Percentiles rank a stretch among this genome's conserved stretches.
Evolutionary conservation across 2,113 vertebrate genomes (phyloP).

Genomic region (Urocitellus parryii): DNA sequence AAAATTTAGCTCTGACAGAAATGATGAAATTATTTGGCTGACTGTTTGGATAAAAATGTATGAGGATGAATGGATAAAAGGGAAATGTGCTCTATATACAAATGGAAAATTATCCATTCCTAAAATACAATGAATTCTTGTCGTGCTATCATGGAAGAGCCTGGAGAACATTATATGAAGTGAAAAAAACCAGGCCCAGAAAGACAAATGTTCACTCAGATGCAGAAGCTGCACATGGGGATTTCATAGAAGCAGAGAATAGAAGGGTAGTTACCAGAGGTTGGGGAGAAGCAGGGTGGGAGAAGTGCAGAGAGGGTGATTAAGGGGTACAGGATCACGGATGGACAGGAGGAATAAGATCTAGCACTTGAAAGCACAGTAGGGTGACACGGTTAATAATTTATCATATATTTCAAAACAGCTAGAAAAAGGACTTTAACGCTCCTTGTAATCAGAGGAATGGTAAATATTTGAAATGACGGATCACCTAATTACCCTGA

Average conservation of each 20-base stretch:
- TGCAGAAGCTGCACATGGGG: neutral
- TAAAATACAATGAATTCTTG: neutral
- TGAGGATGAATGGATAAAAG: neutral
- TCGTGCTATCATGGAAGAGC: neutral
- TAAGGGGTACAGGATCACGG: neutral
- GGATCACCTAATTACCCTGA: no score
- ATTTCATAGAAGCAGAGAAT: neutral
- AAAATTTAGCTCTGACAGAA: neutral
- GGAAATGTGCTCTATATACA: neutral
- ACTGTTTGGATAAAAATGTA: conserved; percentile 12
- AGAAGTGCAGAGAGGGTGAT: neutral
- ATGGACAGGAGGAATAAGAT: neutral
- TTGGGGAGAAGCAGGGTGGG: neutral
- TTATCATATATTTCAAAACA: no score
- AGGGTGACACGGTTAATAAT: neutral
- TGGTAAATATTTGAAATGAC: no score
- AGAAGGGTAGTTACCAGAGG: neutral
- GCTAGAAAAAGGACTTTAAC: no score
- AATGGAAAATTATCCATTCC: neutral
- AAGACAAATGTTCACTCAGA: neutral
- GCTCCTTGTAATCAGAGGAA: no score
- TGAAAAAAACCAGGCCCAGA: neutral
- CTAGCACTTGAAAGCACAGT: neutral
- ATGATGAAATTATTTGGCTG: neutral
- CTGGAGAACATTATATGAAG: neutral